Percentiles rank a stretch among this genome's conserved stretches.
These are phyloP conservation scores for Zaprionus davidi DNA, from an alignment of 1,140 invertebrate genomes.

Conservation along the genomic window DNA sequence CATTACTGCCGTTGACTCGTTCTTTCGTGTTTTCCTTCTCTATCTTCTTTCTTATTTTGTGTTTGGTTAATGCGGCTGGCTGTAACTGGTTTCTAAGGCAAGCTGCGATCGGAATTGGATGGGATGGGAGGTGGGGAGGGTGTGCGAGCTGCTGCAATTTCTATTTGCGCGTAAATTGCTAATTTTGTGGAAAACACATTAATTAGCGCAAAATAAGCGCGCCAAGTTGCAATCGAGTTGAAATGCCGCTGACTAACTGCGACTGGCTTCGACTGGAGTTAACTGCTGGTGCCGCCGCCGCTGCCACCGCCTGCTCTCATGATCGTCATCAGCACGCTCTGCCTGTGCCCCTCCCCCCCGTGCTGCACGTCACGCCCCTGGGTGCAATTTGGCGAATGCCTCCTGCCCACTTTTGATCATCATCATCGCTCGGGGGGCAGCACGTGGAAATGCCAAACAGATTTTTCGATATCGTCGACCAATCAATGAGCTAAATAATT, in stretches of 20 bases:
- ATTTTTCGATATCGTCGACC: conserved; percentile 15
- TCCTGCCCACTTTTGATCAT: conserved; percentile 24
- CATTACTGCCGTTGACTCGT: conserved; percentile 31
- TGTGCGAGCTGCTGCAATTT: conserved; percentile 58
- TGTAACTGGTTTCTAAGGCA: conserved; percentile 44
- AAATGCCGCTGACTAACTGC: conserved; percentile 20
- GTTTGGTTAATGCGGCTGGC: conserved; percentile 42
- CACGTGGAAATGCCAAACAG: conserved; percentile 31
- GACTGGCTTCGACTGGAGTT: neutral
- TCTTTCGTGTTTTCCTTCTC: neutral
- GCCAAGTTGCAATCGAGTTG: conserved; percentile 47
- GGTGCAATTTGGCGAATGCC: conserved; percentile 38
- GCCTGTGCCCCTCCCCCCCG: neutral
- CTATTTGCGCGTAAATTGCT: conserved; percentile 80
- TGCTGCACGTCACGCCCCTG: neutral
- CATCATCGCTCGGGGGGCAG: conserved; percentile 1
- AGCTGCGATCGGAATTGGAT: neutral
- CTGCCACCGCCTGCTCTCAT: conserved; percentile 9
- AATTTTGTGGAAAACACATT: conserved; percentile 83
- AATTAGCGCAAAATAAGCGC: conserved; percentile 78
- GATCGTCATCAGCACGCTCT: conserved; percentile 34
- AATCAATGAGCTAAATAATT: conserved; percentile 20
- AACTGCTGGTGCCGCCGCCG: neutral
- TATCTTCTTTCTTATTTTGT: conserved; percentile 30
- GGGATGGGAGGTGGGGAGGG: neutral